Conservation (phyloP, 2,888 invertebrate genomes). For the Athrips mouffetella region DNA sequence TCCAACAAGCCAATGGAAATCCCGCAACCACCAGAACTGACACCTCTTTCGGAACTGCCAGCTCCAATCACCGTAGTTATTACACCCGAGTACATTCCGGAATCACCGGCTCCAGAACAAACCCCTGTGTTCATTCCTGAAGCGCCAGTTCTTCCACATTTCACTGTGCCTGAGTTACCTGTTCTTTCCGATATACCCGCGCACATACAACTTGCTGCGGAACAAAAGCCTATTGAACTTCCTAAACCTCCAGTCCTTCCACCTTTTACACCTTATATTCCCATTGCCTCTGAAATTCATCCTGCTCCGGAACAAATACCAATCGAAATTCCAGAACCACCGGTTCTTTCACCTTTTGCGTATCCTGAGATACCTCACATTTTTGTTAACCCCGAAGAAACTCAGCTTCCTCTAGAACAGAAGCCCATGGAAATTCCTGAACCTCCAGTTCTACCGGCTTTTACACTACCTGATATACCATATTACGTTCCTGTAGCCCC, state of each 20-base stretch:
- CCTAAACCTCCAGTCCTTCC: slow-evolving; percentile 15
- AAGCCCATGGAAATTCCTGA: slow-evolving; percentile 19
- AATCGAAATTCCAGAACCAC: background rate
- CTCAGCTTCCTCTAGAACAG: background rate
- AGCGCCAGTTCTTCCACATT: slow-evolving; percentile 1
- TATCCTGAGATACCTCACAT: background rate
- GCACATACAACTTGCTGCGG: background rate
- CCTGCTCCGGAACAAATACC: background rate
- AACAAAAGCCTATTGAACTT: background rate
- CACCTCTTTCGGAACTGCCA: background rate
- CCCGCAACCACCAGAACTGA: background rate
- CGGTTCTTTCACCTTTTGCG: background rate
- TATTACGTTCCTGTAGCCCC: slow-evolving; percentile 14
- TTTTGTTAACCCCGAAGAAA: background rate
- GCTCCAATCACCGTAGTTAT: background rate
- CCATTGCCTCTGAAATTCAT: background rate
- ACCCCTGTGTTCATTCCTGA: slow-evolving; percentile 8
- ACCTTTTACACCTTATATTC: background rate
- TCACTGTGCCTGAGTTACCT: slow-evolving; percentile 12
- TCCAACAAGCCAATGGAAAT: background rate
- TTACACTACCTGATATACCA: background rate
- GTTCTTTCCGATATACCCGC: slow-evolving; percentile 1
- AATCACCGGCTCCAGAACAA: background rate
- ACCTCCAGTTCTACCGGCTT: slow-evolving; percentile 22
- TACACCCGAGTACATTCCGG: background rate